A percentile compares a stretch with the other conserved stretches of the same genome.
Conservation (phyloP, 1,140 invertebrate genomes). For the Ceratosolen solmsi region DNA sequence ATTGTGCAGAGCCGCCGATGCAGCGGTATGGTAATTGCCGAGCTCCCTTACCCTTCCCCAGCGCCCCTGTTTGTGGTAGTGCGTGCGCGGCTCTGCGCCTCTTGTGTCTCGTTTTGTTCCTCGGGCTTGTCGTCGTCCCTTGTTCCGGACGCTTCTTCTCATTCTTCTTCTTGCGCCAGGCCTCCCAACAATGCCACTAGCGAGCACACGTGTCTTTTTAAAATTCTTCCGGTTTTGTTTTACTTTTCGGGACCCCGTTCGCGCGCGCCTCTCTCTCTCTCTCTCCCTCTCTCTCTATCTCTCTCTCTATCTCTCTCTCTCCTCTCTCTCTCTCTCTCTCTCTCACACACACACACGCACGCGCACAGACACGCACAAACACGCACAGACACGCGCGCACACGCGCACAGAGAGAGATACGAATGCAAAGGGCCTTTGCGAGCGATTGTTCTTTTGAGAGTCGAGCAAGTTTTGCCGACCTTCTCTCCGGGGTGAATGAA, state of each 20-base stretch:
- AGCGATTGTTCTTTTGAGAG: constrained; percentile 43
- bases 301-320: background rate
- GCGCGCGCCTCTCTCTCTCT: background rate
- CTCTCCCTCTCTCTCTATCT: background rate
- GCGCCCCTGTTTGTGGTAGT: background rate
- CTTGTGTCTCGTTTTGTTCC: background rate
- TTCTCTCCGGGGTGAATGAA: background rate
- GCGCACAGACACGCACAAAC: no score
- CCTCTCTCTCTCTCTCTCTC: background rate
- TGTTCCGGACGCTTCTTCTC: constrained; percentile 7
- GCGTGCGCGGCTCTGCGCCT: background rate
- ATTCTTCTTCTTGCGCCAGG: background rate
- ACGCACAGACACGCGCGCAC: no score
- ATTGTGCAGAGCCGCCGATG: constrained; percentile 57
- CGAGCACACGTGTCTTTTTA: constrained; percentile 22
- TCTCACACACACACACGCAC: no score
- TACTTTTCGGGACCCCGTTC: background rate
- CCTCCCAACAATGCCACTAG: constrained; percentile 16
- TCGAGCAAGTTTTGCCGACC: background rate
- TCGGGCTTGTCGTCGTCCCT: background rate
- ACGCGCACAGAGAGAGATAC: no score
- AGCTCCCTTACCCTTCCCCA: constrained; percentile 55
- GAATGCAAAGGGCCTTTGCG: background rate
- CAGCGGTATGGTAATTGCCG: constrained; percentile 65
- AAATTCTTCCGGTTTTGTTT: constrained; percentile 17